These are phyloP conservation scores for Penaeus japonicus DNA, from an alignment of 1,140 invertebrate genomes.

Conservation along the genomic window DNA sequence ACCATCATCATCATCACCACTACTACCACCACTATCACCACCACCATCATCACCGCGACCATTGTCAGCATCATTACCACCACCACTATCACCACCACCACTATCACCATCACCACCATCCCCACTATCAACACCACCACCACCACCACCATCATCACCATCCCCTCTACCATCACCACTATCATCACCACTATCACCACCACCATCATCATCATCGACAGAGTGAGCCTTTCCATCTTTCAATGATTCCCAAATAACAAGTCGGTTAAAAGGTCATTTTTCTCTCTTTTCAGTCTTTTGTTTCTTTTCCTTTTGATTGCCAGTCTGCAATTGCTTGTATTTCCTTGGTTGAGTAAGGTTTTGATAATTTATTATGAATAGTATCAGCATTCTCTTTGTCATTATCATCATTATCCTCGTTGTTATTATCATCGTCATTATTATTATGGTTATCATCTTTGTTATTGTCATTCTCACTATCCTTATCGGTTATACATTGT, in stretches of 20 bases:
- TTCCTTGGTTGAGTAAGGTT: too few species aligned
- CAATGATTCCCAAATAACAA: neutral
- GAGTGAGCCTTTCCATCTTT: neutral
- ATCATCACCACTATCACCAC: neutral
- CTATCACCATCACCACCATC: neutral
- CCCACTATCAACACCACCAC: neutral
- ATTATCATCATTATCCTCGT: neutral
- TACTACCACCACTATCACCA: neutral
- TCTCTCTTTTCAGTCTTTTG: neutral
- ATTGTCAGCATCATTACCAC: neutral
- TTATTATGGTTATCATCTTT: neutral
- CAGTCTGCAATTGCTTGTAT: too few species aligned
- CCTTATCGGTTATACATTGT: neutral
- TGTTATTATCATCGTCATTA: neutral
- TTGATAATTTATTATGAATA: too few species aligned
- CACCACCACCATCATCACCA: neutral
- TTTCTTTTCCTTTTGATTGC: neutral
- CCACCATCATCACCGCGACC: neutral
- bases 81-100: neutral
- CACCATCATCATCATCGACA: slow-evolving; percentile 9
- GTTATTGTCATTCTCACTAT: neutral
- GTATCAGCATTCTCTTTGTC: neutral
- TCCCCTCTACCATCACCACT: neutral
- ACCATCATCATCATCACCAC: neutral
- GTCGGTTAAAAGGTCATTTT: too few species aligned